Percentiles rank a stretch among this genome's conserved stretches.
These are phyloP conservation scores for Steatornis caripensis DNA, from an alignment of 2,113 vertebrate genomes.

Conservation along the genomic window DNA sequence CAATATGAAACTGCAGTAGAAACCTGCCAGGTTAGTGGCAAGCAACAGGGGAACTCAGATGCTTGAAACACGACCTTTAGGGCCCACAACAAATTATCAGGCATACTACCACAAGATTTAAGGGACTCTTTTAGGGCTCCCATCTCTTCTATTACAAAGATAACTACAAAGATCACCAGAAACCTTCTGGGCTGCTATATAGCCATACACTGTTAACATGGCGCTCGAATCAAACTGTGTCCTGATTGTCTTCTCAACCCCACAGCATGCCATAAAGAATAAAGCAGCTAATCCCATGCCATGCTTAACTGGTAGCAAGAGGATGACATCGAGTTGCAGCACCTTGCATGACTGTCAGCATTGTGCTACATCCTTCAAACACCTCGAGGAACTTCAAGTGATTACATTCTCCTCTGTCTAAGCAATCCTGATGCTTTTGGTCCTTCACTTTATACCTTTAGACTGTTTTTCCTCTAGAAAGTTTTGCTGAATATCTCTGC, in stretches of 20 bases:
- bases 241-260: neutral
- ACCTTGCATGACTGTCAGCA: neutral
- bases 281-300: neutral
- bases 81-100: neutral
- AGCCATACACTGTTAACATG: neutral
- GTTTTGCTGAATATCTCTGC: neutral
- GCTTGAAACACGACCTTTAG: neutral
- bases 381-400: neutral
- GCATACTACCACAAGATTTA: neutral
- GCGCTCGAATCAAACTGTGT: neutral
- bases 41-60: neutral
- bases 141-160: neutral
- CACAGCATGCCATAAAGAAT: neutral
- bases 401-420: neutral
- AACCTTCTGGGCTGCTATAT: neutral
- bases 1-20: neutral
- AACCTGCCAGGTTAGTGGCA: neutral
- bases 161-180: neutral
- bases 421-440: neutral
- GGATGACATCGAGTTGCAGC: neutral
- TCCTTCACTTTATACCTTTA: neutral
- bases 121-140: neutral
- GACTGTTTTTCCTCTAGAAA: neutral
- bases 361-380: neutral
- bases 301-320: neutral